Conservation (phyloP, 2,888 invertebrate genomes). For the Synergus umbraculus region DNA sequence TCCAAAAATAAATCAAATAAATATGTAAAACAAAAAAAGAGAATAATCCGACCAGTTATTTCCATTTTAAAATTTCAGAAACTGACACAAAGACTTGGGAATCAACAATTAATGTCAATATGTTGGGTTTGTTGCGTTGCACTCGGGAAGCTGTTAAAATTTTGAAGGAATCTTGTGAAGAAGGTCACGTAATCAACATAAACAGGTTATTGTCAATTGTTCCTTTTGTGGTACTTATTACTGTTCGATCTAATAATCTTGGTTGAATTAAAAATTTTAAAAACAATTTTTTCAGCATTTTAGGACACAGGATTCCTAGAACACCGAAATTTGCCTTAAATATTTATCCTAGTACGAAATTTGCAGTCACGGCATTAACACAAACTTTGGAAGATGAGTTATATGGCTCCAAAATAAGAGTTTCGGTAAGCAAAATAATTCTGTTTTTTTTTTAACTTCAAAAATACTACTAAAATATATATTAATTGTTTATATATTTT, state of each 20-base stretch:
- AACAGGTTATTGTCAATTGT: slow-evolving; percentile 52
- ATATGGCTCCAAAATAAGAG: slow-evolving; percentile 61
- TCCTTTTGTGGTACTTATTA: not conserved
- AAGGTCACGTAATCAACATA: slow-evolving; percentile 59
- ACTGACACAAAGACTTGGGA: not conserved
- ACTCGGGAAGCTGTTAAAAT: slow-evolving; percentile 56
- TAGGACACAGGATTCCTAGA: slow-evolving; percentile 77
- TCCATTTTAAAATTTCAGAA: not conserved
- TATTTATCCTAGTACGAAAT: slow-evolving; percentile 81
- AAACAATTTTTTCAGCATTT: slow-evolving; percentile 63
- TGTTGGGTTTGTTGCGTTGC: slow-evolving; percentile 59
- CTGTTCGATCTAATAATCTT: not conserved
- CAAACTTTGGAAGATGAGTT: slow-evolving; percentile 81
- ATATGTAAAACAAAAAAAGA: no score
- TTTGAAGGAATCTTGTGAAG: slow-evolving; percentile 56
- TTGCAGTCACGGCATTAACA: slow-evolving; percentile 80
- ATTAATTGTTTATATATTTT: slow-evolving; percentile 37
- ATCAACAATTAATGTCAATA: slow-evolving; percentile 52
- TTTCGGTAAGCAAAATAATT: slow-evolving; percentile 56
- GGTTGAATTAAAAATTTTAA: not conserved
- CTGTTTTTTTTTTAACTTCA: no score
- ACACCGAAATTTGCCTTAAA: slow-evolving; percentile 72
- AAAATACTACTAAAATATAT: no score
- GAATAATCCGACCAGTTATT: not conserved
- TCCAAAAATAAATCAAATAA: slow-evolving; percentile 9